These are phyloP conservation scores for crab-eating macaque (Macaca fascicularis) DNA, from an alignment of 2,113 vertebrate species.

Conservation along the genomic window T2T-MFA8v1.1 NC_088376.1:160348001-160348500, in stretches of 20 bases:
- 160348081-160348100: background rate
- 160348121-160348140: background rate
- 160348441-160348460: background rate
- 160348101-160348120: background rate
- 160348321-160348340: too few relatives aligned
- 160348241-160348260: conserved; percentile 96
- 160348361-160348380: background rate
- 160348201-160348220: background rate
- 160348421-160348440: background rate
- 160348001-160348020: background rate
- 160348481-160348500: background rate
- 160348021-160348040: background rate
- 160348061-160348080: too few relatives aligned
- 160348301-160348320: fast-evolving
- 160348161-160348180: background rate
- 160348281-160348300: conserved; percentile 87
- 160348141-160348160: background rate
- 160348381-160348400: background rate
- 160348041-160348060: background rate
- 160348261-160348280: conserved; percentile 93
- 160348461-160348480: background rate
- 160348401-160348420: background rate
- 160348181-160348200: background rate
- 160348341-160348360: background rate
- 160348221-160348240: conserved; percentile 80